Evolutionary conservation across 2,113 vertebrate genomes (phyloP), one percentile per base, ranked within the genome.

Genomic region (Oceanodroma tethys): DNA sequence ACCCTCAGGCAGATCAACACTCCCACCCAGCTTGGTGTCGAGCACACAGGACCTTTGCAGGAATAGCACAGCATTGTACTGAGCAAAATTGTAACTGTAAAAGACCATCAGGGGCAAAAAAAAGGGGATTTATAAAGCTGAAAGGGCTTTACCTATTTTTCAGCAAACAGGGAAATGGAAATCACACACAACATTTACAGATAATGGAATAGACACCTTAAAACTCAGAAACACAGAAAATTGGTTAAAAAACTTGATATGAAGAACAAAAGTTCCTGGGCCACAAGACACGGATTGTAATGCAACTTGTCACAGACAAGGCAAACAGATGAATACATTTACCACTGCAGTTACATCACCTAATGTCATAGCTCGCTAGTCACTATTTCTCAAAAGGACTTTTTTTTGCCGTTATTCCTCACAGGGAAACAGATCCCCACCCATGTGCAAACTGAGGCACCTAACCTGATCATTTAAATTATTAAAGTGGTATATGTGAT

Each of bases 21-120:
- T n/a, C n/a, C n/a, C n/a, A n/a, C n/a, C n/a, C n/a, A n/a, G n/a
- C n/a, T n/a, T n/a, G n/a, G n/a, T n/a, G n/a, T n/a, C 26, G n/a
- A 53, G 19, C 32, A 43, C 52, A 25, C 7, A 3, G 53, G 56
- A 58, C 27, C 9, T 70, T 84, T 56, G 34, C 21, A 67, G 79
- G 63, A 42, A 55, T 21, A 66, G 4, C 36, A 60, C 18, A 50
- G 21, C 13, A 27, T 5, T 25, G 16, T 62, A 67, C 36, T 19
- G 32, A 62, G 70, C 7, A 62, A 84, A 48, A 56, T 0, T 67
- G 34, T 40, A 62, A 48, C 36, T 34, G 11, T 42, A 47, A 75
- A 58, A 62, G 5, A 48, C 16, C 8, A 2, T 3, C 1, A 0
- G 15, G 20, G 18, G 12, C 2, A 17, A 59, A 34, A n/a, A 38